Conservation (phyloP, 2,797 vertebrate species). For the Sebastes baramenuke region DNA sequence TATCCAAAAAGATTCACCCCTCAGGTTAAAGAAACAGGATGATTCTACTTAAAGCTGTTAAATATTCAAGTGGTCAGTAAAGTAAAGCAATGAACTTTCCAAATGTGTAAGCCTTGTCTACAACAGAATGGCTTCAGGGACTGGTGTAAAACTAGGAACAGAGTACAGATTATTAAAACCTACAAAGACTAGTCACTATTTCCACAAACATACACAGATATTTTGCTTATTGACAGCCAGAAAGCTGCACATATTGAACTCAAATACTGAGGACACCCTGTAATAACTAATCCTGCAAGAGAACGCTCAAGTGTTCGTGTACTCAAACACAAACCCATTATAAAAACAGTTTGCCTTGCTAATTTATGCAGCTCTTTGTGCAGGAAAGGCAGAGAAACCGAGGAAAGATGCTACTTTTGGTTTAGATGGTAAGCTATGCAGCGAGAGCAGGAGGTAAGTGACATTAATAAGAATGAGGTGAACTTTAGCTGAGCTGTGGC, state of each 20-base stretch:
- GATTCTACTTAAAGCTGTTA: background rate
- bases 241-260: background rate
- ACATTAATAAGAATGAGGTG: background rate
- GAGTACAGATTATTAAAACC: background rate
- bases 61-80: conserved; percentile 18
- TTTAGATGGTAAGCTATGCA: background rate
- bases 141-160: background rate
- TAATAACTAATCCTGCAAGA: background rate
- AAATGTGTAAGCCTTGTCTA: background rate
- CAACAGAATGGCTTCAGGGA: background rate
- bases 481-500: background rate
- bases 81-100: conserved; percentile 33
- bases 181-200: fast-evolving
- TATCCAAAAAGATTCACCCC: background rate
- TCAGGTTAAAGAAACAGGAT: conserved; percentile 1
- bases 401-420: background rate
- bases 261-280: background rate
- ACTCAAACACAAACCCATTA: background rate
- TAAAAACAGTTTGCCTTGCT: background rate
- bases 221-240: background rate
- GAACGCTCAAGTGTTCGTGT: no score
- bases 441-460: background rate
- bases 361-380: background rate
- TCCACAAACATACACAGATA: background rate
- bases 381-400: background rate